phyloP scores from a whole-genome alignment of 1,140 invertebrate genomes.

The Geopemphigus sp. region DNA sequence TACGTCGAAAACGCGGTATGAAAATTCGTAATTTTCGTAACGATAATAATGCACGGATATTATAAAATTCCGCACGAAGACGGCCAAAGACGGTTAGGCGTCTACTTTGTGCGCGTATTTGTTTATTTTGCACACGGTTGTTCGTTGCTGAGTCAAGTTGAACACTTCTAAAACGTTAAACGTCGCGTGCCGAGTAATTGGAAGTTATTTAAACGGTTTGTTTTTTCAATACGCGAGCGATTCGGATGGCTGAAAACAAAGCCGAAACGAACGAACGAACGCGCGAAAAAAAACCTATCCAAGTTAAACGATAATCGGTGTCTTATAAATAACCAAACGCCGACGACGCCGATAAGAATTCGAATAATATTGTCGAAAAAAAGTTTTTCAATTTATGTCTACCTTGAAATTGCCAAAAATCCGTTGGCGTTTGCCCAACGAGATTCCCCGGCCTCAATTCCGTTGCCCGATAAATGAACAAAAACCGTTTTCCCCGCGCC shows the following conservation, averaged over 20 bases:
- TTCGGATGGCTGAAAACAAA: neutral
- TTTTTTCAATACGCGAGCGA: neutral
- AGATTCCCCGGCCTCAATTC: neutral
- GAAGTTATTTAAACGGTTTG: neutral
- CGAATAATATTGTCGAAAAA: slow-evolving; percentile 28
- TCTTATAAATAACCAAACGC: slow-evolving; percentile 18
- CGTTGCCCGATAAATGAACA: neutral
- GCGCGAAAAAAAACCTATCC: slow-evolving; percentile 16
- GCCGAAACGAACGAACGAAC: no score
- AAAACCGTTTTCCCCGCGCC: neutral
- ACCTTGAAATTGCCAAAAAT: slow-evolving; percentile 19
- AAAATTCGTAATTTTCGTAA: no score
- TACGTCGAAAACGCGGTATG: no score
- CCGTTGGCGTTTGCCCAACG: slow-evolving; percentile 12
- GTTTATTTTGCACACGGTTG: no score
- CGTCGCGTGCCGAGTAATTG: no score
- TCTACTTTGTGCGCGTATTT: no score
- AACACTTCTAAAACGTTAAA: no score
- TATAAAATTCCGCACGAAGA: no score
- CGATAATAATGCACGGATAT: no score
- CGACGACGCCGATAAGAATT: slow-evolving; percentile 12
- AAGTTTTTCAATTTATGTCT: slow-evolving; percentile 27
- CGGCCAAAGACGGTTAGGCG: no score
- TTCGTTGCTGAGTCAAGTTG: no score
- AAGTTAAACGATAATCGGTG: slow-evolving; percentile 5